A percentile compares a stretch with the other conserved stretches of the same genome.
These are phyloP conservation scores for Alviniconcha marisindica DNA, from an alignment of 1,140 invertebrate species.

Conservation along the genomic window DNA sequence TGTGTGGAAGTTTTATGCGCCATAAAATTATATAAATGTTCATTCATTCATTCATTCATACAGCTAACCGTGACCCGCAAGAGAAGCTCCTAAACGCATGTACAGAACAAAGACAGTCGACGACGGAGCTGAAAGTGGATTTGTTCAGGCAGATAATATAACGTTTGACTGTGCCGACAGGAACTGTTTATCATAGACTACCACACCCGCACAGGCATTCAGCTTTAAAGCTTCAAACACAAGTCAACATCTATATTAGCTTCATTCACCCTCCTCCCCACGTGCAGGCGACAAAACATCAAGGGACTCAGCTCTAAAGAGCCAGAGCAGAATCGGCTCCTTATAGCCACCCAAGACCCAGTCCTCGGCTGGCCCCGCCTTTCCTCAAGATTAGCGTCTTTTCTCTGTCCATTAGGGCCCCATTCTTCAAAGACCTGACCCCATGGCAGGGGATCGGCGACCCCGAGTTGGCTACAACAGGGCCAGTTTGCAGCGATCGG, in stretches of 20 bases:
- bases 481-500: slow-evolving; percentile 2
- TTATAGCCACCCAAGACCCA: neutral
- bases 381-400: neutral
- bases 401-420: neutral
- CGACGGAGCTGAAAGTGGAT: no score
- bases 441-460: neutral
- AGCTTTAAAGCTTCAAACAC: neutral
- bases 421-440: neutral
- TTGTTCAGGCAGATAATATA: no score
- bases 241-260: slow-evolving; percentile 21
- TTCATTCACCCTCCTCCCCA: slow-evolving; percentile 6
- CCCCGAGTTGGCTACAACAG: neutral
- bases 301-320: neutral
- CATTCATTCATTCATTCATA: no score
- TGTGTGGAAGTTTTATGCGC: no score
- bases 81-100: no score
- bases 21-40: no score
- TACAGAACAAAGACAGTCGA: no score
- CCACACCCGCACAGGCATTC: no score
- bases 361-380: neutral
- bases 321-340: neutral
- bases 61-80: no score
- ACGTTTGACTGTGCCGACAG: no score
- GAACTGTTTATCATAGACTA: no score
- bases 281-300: neutral